A percentile compares a stretch with the other conserved stretches of the same genome.
Evolutionary conservation across 2,113 vertebrate genomes (phyloP).

Genomic region (Triplophysa siluroides): DNA sequence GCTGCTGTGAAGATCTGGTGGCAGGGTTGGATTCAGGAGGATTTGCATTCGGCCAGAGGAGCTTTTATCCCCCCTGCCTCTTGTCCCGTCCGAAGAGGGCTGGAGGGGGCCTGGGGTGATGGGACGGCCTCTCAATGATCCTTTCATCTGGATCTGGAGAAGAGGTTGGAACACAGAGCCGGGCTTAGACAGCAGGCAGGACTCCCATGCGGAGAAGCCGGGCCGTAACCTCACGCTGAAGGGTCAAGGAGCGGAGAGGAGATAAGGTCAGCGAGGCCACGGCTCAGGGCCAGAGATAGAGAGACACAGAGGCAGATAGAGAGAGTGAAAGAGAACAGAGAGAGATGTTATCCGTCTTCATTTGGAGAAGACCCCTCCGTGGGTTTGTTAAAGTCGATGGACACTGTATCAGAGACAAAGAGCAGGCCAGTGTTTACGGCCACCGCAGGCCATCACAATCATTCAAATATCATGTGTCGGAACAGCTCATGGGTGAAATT

Average conservation of each 20-base stretch:
- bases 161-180: slow-evolving; percentile 27
- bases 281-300: slow-evolving; percentile 49
- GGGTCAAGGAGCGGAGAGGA: slow-evolving; percentile 59
- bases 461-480: neutral
- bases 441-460: neutral
- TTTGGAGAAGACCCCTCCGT: slow-evolving; percentile 13
- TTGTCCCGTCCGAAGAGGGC: neutral
- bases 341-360: slow-evolving; percentile 52
- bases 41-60: slow-evolving; percentile 60
- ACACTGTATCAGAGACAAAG: slow-evolving; percentile 38
- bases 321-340: slow-evolving; percentile 41
- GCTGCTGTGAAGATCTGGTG: slow-evolving; percentile 51
- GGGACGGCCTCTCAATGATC: slow-evolving; percentile 48
- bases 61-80: slow-evolving; percentile 56
- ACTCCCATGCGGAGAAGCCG: slow-evolving; percentile 38
- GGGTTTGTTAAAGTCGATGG: slow-evolving; percentile 35
- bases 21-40: slow-evolving; percentile 43
- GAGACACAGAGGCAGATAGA: slow-evolving; percentile 4
- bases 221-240: slow-evolving; percentile 43
- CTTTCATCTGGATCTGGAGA: slow-evolving; percentile 55
- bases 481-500: neutral
- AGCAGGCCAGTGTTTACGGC: slow-evolving; percentile 21
- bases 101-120: slow-evolving; percentile 30
- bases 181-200: slow-evolving; percentile 30
- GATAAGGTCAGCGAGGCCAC: slow-evolving; percentile 44